Conservation (phyloP, 2,888 invertebrate species). For the Nomada hirtipes region DNA sequence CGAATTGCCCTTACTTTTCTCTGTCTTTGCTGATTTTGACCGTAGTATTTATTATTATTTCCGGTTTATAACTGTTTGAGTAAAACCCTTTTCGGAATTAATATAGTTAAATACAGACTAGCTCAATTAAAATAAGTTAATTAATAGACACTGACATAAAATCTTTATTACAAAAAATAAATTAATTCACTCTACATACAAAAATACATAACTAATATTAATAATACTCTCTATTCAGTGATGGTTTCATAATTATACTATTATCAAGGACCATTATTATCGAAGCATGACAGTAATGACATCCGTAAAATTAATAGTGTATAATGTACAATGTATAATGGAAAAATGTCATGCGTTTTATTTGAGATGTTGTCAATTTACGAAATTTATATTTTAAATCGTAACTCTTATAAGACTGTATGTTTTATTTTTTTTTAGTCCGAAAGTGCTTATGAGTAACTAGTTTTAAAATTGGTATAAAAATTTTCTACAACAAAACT, state of each 20-base stretch:
- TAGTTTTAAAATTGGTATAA: constrained; percentile 35
- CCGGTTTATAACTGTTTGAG: too few relatives aligned
- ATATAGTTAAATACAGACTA: too few relatives aligned
- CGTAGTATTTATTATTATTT: too few relatives aligned
- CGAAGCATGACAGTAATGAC: constrained; percentile 60
- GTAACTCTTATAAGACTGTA: constrained; percentile 13
- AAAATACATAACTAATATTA: constrained; percentile 82
- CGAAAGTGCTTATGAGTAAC: constrained; percentile 20
- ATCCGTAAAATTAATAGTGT: constrained; percentile 66
- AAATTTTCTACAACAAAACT: constrained; percentile 36
- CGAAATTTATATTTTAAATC: constrained; percentile 36
- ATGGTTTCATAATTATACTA: constrained; percentile 73
- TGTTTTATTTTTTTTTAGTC: constrained; percentile 6
- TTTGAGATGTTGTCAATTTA: constrained; percentile 26
- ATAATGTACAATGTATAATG: constrained; percentile 61
- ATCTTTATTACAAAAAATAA: constrained; percentile 82
- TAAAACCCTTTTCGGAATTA: too few relatives aligned
- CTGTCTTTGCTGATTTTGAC: too few relatives aligned
- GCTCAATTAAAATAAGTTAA: too few relatives aligned
- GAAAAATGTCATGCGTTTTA: constrained; percentile 33
- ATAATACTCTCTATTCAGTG: constrained; percentile 82
- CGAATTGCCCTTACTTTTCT: too few relatives aligned
- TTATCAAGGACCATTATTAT: constrained; percentile 54
- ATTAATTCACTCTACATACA: constrained; percentile 82
- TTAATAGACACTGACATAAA: constrained; percentile 70